Evolutionary conservation across 2,113 vertebrate species (phyloP).

Genomic region (Nyctibius bracteatus): DNA sequence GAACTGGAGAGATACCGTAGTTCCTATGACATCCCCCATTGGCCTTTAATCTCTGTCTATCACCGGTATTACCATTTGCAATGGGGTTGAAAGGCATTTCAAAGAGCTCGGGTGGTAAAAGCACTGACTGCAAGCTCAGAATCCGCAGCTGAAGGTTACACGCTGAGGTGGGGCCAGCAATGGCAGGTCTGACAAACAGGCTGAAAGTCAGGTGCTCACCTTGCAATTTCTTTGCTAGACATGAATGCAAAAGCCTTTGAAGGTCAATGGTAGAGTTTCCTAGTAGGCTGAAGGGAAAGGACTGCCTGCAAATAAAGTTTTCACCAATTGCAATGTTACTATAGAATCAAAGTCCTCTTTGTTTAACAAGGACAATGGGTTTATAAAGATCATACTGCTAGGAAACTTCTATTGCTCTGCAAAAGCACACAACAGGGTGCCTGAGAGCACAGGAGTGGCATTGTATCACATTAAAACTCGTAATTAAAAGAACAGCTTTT

Average conservation of each 20-base stretch:
- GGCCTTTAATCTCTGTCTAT: conserved; percentile 7
- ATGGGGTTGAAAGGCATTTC: not conserved
- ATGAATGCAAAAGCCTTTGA: conserved; percentile 5
- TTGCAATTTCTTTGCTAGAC: not conserved
- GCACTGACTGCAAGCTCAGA: not conserved
- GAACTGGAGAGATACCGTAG: not conserved
- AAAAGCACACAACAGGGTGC: not conserved
- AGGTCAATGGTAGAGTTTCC: conserved; percentile 2
- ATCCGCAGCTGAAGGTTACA: not conserved
- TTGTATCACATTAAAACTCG: not conserved
- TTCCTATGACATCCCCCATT: not conserved
- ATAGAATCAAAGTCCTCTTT: conserved; percentile 55
- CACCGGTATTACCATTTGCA: not conserved
- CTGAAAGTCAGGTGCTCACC: conserved; percentile 16
- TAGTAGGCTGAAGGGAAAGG: not conserved
- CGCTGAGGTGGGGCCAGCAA: not conserved
- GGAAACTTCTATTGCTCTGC: not conserved
- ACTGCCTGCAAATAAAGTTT: not conserved
- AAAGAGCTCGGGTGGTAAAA: not conserved
- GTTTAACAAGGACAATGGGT: conserved; percentile 1
- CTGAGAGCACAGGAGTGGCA: not conserved
- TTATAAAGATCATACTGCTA: conserved; percentile 13
- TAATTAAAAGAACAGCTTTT: not conserved
- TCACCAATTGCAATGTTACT: not conserved
- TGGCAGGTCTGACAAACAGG: not conserved